Evolutionary conservation across 1,140 invertebrate species (phyloP).

Genomic region (Himalopsyche phryganea): DNA sequence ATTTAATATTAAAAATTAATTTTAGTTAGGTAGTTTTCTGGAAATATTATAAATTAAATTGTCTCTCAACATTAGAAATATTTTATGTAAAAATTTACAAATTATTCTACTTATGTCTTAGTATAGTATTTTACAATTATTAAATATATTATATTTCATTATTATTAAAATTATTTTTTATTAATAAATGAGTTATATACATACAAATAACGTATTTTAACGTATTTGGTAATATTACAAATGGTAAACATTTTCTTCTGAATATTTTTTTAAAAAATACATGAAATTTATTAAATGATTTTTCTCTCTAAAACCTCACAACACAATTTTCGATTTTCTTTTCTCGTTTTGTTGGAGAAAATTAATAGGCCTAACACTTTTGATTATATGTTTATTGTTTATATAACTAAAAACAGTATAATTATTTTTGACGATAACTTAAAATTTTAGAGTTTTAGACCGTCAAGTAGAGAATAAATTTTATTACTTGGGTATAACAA

Average conservation of each 20-base stretch:
- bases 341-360: too few species aligned
- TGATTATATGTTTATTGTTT: too few species aligned
- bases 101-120: slow-evolving; percentile 17
- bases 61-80: not conserved
- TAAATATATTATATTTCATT: not conserved
- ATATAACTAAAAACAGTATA: too few species aligned
- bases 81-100: slow-evolving; percentile 28
- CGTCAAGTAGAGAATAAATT: too few species aligned
- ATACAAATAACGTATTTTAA: slow-evolving; percentile 2
- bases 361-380: too few species aligned
- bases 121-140: not conserved
- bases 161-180: not conserved
- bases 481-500: too few species aligned
- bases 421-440: too few species aligned
- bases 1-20: not conserved
- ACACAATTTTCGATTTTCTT: not conserved
- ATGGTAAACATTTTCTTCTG: not conserved
- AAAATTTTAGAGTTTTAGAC: too few species aligned
- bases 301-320: not conserved
- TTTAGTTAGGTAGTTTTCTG: not conserved
- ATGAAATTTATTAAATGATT: not conserved
- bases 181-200: not conserved
- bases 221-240: slow-evolving; percentile 1
- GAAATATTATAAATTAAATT: not conserved
- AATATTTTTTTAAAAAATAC: not conserved